Conservation (phyloP, 2,888 invertebrate species). For the Germaria angustata region DNA sequence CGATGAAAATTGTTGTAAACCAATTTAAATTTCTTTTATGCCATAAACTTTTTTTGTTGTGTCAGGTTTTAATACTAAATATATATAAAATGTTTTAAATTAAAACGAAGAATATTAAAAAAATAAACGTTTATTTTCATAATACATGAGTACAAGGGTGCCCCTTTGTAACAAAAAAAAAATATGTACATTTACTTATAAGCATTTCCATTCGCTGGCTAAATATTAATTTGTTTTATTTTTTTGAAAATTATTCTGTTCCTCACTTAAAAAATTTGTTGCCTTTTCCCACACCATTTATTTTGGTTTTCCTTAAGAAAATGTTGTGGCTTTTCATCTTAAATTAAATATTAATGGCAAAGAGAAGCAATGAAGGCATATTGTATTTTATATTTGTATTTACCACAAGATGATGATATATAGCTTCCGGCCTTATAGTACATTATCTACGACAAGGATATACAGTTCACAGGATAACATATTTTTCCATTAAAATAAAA, state of each 20-base stretch:
- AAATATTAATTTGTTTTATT: neutral
- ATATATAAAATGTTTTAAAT: neutral
- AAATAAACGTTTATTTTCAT: neutral
- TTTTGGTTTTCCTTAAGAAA: neutral
- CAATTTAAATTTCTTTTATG: slow-evolving; percentile 22
- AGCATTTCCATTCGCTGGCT: too few relatives aligned
- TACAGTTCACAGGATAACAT: neutral
- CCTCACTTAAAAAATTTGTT: too few relatives aligned
- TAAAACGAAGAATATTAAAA: neutral
- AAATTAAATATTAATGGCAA: neutral
- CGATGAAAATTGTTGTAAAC: slow-evolving; percentile 7
- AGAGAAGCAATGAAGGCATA: neutral
- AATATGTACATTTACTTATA: too few relatives aligned
- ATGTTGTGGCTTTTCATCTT: neutral
- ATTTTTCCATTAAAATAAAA: neutral
- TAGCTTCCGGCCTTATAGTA: slow-evolving; percentile 21
- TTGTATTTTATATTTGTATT: neutral
- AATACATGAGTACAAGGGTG: too few relatives aligned
- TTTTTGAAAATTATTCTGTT: neutral
- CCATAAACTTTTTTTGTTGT: neutral
- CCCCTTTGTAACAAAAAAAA: too few relatives aligned
- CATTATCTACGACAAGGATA: neutral
- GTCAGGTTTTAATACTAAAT: neutral
- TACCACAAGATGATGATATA: neutral
- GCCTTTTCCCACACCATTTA: neutral